Evolutionary conservation across 2,113 vertebrate genomes (phyloP).

Genomic region (Sturnira hondurensis): DNA sequence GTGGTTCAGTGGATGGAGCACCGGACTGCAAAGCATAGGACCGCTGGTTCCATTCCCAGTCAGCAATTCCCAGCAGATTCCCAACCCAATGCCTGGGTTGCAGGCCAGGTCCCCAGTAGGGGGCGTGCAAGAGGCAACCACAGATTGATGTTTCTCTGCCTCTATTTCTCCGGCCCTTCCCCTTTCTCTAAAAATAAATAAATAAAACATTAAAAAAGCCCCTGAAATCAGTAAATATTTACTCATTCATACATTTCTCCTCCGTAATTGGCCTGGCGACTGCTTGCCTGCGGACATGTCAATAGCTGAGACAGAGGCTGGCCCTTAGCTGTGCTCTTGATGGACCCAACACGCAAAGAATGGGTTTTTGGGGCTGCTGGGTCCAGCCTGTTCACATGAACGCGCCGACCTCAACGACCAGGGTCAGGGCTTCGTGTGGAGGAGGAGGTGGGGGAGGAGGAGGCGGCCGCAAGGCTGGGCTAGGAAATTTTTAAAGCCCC

Average conservation of each 20-base stretch:
- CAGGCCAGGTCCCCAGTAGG: too few relatives aligned
- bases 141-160: too few relatives aligned
- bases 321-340: constrained; percentile 13
- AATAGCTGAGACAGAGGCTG: background rate
- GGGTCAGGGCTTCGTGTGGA: background rate
- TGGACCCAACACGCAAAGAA: background rate
- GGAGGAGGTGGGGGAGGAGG: background rate
- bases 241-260: constrained; percentile 53
- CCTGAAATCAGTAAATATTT: constrained; percentile 49
- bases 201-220: too few relatives aligned
- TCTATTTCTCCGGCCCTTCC: too few relatives aligned
- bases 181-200: too few relatives aligned
- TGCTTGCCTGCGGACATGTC: constrained; percentile 54
- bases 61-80: too few relatives aligned
- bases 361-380: background rate
- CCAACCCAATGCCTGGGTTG: too few relatives aligned
- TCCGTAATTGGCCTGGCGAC: constrained; percentile 53
- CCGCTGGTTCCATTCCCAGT: too few relatives aligned
- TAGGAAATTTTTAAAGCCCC: background rate
- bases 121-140: too few relatives aligned
- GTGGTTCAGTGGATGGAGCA: too few relatives aligned
- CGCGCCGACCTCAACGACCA: background rate
- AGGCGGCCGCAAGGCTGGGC: background rate
- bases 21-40: too few relatives aligned
- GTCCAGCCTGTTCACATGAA: background rate